phyloP scores from a whole-genome alignment of 1,140 invertebrate genomes.

The Lasaia peninsularis region DNA sequence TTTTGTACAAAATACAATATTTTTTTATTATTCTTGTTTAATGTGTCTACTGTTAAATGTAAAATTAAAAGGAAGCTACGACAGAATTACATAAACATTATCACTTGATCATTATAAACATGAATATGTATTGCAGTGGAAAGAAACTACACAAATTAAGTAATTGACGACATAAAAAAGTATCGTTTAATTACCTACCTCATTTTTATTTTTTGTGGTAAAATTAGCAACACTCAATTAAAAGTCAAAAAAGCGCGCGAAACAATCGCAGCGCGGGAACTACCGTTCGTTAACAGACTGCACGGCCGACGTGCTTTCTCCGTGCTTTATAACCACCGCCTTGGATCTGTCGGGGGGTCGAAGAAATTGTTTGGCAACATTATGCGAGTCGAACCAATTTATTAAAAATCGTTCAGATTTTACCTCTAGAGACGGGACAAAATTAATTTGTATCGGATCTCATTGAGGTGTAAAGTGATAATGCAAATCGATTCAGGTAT shows the following conservation, averaged over 20 bases:
- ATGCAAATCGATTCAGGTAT: slow-evolving; percentile 27
- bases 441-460: slow-evolving; percentile 33
- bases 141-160: slow-evolving; percentile 17
- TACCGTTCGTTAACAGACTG: slow-evolving; percentile 42
- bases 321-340: slow-evolving; percentile 59
- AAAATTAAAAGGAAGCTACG: not conserved
- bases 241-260: slow-evolving; percentile 44
- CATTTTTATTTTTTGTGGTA: slow-evolving; percentile 21
- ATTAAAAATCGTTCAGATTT: slow-evolving; percentile 44
- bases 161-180: slow-evolving; percentile 8
- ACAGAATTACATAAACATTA: not conserved
- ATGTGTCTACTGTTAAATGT: not conserved
- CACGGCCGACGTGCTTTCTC: slow-evolving; percentile 63
- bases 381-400: slow-evolving; percentile 60
- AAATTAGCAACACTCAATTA: slow-evolving; percentile 40
- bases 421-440: slow-evolving; percentile 25
- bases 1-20: no score
- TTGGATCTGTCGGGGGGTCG: slow-evolving; percentile 40
- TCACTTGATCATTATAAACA: not conserved
- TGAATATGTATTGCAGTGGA: not conserved
- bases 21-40: no score
- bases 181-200: slow-evolving; percentile 23
- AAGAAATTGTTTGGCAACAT: slow-evolving; percentile 66
- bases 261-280: slow-evolving; percentile 37
- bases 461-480: slow-evolving; percentile 31